Percentiles rank a stretch among this genome's conserved stretches.
Conservation (phyloP, 92 coral and sea anemone genomes). For the Epizoanthus scotinus region DNA sequence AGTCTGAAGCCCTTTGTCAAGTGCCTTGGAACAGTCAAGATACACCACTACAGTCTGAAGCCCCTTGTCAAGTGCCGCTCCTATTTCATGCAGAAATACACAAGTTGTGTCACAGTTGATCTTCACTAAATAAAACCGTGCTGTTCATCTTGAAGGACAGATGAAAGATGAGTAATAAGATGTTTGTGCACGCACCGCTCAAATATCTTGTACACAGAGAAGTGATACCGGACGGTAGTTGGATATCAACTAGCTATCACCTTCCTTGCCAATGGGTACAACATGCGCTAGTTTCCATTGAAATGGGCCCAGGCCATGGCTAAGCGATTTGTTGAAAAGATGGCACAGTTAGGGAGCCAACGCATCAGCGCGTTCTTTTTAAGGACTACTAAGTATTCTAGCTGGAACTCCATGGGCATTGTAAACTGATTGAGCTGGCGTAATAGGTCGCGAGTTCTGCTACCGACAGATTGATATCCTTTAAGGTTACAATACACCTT, state of each 20-base stretch:
- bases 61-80: background rate
- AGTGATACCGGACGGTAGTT: background rate
- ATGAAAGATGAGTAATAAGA: background rate
- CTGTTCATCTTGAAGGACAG: background rate
- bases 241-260: background rate
- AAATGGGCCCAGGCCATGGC: background rate
- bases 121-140: background rate
- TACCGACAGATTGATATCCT: no score
- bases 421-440: background rate
- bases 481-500: no score
- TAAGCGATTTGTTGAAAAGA: background rate
- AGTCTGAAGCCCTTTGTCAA: no score
- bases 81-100: background rate
- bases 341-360: background rate
- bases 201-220: background rate
- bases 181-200: background rate
- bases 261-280: background rate
- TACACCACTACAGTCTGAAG: no score
- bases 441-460: no score
- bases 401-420: background rate
- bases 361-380: slow-evolving; percentile 6
- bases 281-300: background rate
- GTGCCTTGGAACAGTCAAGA: no score
- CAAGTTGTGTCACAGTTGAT: background rate
- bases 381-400: no score